Evolutionary conservation across 2,113 vertebrate species (phyloP), one percentile per base, ranked within the genome.

Genomic region (Pholis gunnellus): DNA sequence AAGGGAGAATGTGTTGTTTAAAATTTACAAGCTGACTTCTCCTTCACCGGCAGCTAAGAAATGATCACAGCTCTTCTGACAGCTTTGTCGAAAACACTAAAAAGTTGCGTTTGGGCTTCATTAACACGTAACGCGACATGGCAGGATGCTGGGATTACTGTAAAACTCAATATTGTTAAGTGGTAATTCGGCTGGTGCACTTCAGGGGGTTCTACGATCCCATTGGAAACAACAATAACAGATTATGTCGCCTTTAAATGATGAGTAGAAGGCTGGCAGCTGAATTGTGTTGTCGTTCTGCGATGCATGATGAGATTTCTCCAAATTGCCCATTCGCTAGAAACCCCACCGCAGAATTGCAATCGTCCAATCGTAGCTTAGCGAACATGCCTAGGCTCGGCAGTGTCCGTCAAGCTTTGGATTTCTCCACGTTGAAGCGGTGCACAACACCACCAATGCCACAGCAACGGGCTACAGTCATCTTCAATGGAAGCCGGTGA

Each of bases 41-140:
- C 57, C 73, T 42, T 86, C 74, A 68, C 73, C 78, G 42, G 84
- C 82, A 82, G 71, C 82, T 75, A 71, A 74, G 36, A 9, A 1
- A 63, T 72, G 78, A 88, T 84, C 86, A 75, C 87, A 87, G 87
- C 82, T 73, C 83, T 56, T 50, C 64, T 74, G 88, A 81, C 81
- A 88, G 85, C 86, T 81, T 84, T 11, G 77, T 87, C 77, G 72
- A 15, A 88, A 86, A 79, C 79, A 83, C 40, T 77, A 72, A 75
- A 74, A 75, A 20, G 31, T 25, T 42, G 50, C 56, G 71, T 83
- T 74, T 38, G 42, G 50, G 65, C 65, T 71, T 82, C 61, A 67
- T 87, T 82, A 82, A 68, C 73, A 75, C 57, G 82, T 29, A 75
- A 60, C 4, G 1, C 61, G 77, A 42, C 64, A 50, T 73, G 71